Evolutionary conservation across 2,113 vertebrate species (phyloP).

Genomic region (Plecotus auritus): DNA sequence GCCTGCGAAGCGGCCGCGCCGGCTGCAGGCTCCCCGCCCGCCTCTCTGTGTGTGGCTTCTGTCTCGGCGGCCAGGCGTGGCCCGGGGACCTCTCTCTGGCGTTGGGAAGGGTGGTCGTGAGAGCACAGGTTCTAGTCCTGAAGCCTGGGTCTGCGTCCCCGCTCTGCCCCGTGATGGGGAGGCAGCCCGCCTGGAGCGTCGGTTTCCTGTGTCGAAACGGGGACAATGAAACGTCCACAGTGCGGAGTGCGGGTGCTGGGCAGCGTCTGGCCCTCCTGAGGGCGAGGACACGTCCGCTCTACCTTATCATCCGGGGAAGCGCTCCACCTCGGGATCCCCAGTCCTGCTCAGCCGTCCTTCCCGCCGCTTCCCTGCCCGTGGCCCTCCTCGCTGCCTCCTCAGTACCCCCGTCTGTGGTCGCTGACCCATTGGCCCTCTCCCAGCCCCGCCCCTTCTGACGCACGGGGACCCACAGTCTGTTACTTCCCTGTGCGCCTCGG

Average conservation of each 20-base stretch:
- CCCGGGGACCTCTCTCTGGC: not conserved
- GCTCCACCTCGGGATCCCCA: not conserved
- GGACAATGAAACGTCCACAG: not conserved
- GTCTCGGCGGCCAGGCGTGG: accelerated
- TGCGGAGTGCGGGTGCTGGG: accelerated
- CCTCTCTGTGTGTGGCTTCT: accelerated
- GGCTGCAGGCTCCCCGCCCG: not conserved
- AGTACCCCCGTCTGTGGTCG: accelerated
- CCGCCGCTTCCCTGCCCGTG: not conserved
- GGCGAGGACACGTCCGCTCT: too few species aligned
- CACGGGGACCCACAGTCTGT: accelerated
- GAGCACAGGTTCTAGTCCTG: not conserved
- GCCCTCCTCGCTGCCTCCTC: too few species aligned
- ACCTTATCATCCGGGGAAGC: too few species aligned
- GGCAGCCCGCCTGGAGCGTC: not conserved
- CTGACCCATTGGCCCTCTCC: accelerated
- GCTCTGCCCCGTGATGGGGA: not conserved
- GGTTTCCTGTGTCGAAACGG: not conserved
- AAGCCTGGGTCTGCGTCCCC: not conserved
- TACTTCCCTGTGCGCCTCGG: accelerated
- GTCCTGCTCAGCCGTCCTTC: not conserved
- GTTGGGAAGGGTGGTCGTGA: not conserved
- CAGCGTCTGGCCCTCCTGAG: not conserved
- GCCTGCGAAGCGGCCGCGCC: accelerated
- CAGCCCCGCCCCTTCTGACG: not conserved